Base-by-base conservation (phyloP, 2,113 vertebrate genomes). In the Paraplagusia blochii region DNA sequence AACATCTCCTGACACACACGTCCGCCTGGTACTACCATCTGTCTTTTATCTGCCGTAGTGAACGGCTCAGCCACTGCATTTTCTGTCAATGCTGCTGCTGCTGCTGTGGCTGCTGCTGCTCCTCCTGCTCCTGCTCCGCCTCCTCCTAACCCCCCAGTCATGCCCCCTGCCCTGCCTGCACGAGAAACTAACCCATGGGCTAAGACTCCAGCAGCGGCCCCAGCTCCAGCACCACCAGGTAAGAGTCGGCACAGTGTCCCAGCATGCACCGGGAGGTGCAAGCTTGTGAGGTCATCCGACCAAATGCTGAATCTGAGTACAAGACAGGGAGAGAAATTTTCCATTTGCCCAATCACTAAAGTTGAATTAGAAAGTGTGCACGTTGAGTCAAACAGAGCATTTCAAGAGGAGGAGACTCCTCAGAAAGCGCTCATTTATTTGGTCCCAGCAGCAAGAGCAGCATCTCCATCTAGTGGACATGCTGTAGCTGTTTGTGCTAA, bases 111-210 rank as follows among this genome's bases (percentile, higher is more conserved):
- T 13, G 38, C 44, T 13, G 51, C 89, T 82, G 78, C 86, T 70
- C 87, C 84, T 38, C 56, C 90, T 83, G 79, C 85, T 68, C 86
- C 82, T 40, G 51, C 85, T 69, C 86, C 83, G 50, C 47, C 60
- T 69, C 86, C 83, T 53, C 47, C 60, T 73, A 87, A 85, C 81
- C 80, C 92, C 76, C 89, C 94, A 82, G 88, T 90, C 79, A 86
- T 93, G 72, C 87, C 93, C 53, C 90, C 93, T 68, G 92, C 94
- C 72, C 88, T 96, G 80, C 95, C 95, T 65, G 92, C 94, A 66
- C 93, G 96, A 85, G 96, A 98, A 76, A 97, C 95, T 90, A 99
- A 98, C 92, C 97, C 97, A 80, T 98, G 97, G 97, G 93, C 94
- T 80, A 90, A 93, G 83, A 88, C 86, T 86, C 93, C 93, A 70